phyloP scores from a whole-genome alignment of 1,140 invertebrate genomes.

The Dreissena polymorpha region DNA sequence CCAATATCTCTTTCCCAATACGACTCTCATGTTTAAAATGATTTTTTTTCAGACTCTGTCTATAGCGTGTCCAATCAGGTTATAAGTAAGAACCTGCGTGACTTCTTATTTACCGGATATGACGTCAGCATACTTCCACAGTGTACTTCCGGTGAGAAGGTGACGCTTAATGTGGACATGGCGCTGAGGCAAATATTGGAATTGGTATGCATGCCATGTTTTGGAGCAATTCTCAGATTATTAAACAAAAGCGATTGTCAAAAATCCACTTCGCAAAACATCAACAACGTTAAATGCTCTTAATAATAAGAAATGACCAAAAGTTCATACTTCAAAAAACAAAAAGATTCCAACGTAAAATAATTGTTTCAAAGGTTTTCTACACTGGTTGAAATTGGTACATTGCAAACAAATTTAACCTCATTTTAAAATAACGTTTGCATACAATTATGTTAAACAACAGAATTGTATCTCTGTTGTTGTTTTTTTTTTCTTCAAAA shows the following conservation, averaged over 20 bases:
- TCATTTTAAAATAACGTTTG: too few species aligned
- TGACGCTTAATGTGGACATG: constrained; percentile 37
- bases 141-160: constrained; percentile 22
- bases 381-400: too few species aligned
- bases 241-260: neutral
- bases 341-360: too few species aligned
- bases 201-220: constrained; percentile 12
- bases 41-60: neutral
- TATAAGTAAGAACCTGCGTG: constrained; percentile 14
- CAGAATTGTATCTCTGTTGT: too few species aligned
- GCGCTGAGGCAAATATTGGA: constrained; percentile 43
- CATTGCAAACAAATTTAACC: too few species aligned
- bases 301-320: too few species aligned
- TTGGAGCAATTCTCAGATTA: neutral
- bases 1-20: too few species aligned
- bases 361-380: too few species aligned
- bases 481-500: too few species aligned
- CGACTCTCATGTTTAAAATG: too few species aligned
- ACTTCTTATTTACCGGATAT: constrained; percentile 29
- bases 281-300: neutral
- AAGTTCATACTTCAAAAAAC: too few species aligned
- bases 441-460: too few species aligned
- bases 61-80: constrained; percentile 32
- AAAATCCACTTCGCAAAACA: neutral
- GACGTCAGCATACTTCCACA: constrained; percentile 28